Evolutionary conservation across 2,888 invertebrate genomes (phyloP).

Genomic region (Cistogaster globosa): DNA sequence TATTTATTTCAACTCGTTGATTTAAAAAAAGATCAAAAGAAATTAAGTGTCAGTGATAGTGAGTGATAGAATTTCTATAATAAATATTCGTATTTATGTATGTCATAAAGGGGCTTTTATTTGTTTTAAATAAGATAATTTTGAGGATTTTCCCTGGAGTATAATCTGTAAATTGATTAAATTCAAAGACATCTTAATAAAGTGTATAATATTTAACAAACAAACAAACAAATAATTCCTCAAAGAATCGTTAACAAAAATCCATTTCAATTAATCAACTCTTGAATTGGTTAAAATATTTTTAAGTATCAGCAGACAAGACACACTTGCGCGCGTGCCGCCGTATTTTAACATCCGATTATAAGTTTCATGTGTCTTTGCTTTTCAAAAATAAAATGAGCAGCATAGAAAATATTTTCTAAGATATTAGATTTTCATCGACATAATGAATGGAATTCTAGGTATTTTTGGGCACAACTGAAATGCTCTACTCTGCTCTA

Average conservation of each 20-base stretch:
- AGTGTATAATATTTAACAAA: neutral
- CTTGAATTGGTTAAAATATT: slow-evolving; percentile 71
- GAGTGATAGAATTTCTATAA: too few relatives aligned
- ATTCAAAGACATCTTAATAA: slow-evolving; percentile 11
- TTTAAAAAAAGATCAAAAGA: too few relatives aligned
- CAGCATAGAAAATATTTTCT: neutral
- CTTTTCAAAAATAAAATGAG: slow-evolving; percentile 5
- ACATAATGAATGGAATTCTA: neutral
- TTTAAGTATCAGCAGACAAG: slow-evolving; percentile 36
- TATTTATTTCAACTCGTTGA: too few relatives aligned
- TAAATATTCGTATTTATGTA: too few relatives aligned
- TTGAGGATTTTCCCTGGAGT: slow-evolving; percentile 56
- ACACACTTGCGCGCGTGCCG: slow-evolving; percentile 55
- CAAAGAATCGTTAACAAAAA: slow-evolving; percentile 5
- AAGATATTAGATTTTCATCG: neutral
- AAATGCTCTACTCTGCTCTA: slow-evolving; percentile 7
- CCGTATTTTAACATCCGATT: slow-evolving; percentile 50
- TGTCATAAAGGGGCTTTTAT: too few relatives aligned
- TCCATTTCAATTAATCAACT: slow-evolving; percentile 70
- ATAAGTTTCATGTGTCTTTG: slow-evolving; percentile 6
- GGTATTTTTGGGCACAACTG: neutral
- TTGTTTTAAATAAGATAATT: slow-evolving; percentile 16
- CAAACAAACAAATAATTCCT: neutral
- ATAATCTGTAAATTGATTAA: slow-evolving; percentile 22
- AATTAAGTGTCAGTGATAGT: too few relatives aligned